Evolutionary conservation across 2,888 invertebrate genomes (phyloP).

Genomic region (Xestobium rufovillosum): DNA sequence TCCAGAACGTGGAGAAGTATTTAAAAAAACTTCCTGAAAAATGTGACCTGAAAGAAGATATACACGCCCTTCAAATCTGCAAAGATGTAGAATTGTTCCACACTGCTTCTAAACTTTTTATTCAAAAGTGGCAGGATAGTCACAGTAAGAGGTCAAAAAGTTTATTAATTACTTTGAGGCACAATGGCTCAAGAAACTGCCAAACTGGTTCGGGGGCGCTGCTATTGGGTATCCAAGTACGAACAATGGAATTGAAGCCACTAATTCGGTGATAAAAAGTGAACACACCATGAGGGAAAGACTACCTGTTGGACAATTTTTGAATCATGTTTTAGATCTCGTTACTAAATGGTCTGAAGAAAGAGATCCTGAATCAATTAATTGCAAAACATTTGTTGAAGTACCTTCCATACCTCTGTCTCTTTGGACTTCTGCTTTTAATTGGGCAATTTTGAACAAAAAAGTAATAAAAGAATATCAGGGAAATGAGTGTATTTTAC

Average conservation of each 20-base stretch:
- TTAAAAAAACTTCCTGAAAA: background rate
- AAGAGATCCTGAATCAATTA: background rate
- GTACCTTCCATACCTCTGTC: background rate
- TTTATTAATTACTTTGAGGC: too few relatives aligned
- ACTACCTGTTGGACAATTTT: constrained; percentile 1
- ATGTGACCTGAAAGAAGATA: background rate
- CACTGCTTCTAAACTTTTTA: background rate
- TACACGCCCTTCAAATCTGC: background rate
- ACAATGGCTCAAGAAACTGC: background rate
- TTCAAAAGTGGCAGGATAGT: background rate
- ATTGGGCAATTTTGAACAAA: constrained; percentile 2
- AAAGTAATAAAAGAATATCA: background rate
- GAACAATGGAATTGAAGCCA: constrained; percentile 2
- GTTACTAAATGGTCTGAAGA: constrained; percentile 3
- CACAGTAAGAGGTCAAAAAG: background rate
- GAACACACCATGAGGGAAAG: background rate
- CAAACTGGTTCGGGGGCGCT: constrained; percentile 1
- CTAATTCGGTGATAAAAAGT: constrained; percentile 1
- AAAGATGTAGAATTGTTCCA: background rate
- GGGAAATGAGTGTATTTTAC: background rate
- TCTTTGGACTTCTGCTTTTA: background rate
- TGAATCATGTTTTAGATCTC: constrained; percentile 4
- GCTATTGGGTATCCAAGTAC: constrained; percentile 5
- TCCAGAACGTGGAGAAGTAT: background rate
- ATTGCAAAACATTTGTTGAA: background rate